Evolutionary conservation across 2,113 vertebrate species (phyloP).

Genomic region (Platycercus adscitus): DNA sequence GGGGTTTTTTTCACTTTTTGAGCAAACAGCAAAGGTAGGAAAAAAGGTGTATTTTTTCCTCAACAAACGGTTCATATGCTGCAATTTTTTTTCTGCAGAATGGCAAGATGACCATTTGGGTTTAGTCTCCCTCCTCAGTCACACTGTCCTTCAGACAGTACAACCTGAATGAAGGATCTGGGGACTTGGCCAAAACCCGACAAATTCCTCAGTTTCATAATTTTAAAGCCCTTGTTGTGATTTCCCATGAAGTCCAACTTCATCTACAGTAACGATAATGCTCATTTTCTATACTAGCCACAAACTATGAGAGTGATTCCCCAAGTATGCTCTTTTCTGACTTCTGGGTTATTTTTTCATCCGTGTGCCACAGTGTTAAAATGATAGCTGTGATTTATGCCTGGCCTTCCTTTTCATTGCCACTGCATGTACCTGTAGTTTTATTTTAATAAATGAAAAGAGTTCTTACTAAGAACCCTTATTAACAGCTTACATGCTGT

Average conservation of each 20-base stretch:
- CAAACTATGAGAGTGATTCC: not conserved
- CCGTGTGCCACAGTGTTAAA: not conserved
- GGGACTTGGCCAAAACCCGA: not conserved
- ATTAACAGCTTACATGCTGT: slow-evolving; percentile 30
- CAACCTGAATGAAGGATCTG: not conserved
- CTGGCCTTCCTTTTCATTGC: slow-evolving; percentile 15
- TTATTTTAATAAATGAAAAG: slow-evolving; percentile 37
- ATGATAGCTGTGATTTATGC: not conserved
- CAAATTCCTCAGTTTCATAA: not conserved
- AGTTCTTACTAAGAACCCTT: not conserved
- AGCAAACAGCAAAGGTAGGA: not conserved
- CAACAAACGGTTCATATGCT: not conserved
- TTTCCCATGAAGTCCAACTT: not conserved
- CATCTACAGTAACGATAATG: not conserved
- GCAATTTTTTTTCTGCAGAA: not conserved
- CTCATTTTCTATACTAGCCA: slow-evolving; percentile 6
- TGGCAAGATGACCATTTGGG: not conserved
- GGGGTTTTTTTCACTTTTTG: not conserved
- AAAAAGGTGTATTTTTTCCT: not conserved
- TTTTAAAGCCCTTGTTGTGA: not conserved
- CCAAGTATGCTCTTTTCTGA: not conserved
- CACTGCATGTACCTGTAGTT: not conserved
- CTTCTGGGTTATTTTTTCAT: not conserved
- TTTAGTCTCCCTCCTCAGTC: not conserved
- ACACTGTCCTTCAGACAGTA: not conserved